Evolutionary conservation across 2,113 vertebrate genomes (phyloP), one percentile per base, ranked within the genome.

Genomic region (Dascyllus trimaculatus): DNA sequence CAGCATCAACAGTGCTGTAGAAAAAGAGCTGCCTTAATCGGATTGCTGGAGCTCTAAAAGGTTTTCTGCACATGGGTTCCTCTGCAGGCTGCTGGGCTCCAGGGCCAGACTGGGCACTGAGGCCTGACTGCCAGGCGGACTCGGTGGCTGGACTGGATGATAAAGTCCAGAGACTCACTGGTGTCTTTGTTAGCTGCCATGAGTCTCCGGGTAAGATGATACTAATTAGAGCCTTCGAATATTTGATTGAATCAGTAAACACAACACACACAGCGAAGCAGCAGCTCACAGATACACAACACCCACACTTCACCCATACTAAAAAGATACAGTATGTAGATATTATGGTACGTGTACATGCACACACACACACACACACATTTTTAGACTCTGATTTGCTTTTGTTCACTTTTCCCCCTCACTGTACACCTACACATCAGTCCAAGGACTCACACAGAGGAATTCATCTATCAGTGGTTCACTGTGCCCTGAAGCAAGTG

Each of bases 401-500:
- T 87, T 89, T 84, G 78, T 85, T 90, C 71, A 86, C 63, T 56
- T 83, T 75, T 82, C 9, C 32, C 40, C 40, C 76, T 78, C 59
- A 68, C 67, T 81, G 74, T 84, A 91, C 89, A 93, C 89, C 90
- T 92, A 92, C 91, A 91, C 91, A 90, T 87, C 84, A 85, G 77
- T 87, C 81, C 88, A 82, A n/a, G 83, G 78, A 78, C 91, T 88
- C 89, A 86, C 91, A 90, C 84, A 68, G 64, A 90, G 89, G 89
- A 91, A 91, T 92, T 90, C 88, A 93, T 94, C 91, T 92, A 93
- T 95, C 94, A 92, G 92, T 87, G 88, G 84, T 90, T 93, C 88
- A 73, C 88, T 78, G 67, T 93, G 89, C 92, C 95, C 93, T 83
- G 80, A 78, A 94, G 95, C 93, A 81, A 93, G 88, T 13, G 32